A percentile compares a stretch with the other conserved stretches of the same genome.
phyloP scores from a whole-genome alignment of 2,797 vertebrate species.

The Epinephelus coioides region DNA sequence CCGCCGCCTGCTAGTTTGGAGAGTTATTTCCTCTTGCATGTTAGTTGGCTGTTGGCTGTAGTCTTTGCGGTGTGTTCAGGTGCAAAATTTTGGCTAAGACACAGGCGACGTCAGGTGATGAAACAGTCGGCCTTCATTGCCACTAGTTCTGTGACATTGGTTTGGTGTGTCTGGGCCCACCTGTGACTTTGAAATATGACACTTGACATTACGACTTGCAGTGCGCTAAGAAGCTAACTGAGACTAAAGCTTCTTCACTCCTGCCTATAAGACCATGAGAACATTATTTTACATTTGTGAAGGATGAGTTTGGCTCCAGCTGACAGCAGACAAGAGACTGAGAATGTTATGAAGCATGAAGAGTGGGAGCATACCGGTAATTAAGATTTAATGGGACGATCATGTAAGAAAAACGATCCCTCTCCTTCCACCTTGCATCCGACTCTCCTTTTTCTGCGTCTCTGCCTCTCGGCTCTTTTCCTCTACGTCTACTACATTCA shows the following conservation, averaged over 20 bases:
- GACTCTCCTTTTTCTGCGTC: conserved; percentile 62
- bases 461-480: conserved; percentile 55
- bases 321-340: conserved; percentile 67
- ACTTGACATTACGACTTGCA: conserved; percentile 66
- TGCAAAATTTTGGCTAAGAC: too few species aligned
- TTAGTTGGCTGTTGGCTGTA: too few species aligned
- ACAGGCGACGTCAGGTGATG: too few species aligned
- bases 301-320: conserved; percentile 70
- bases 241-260: conserved; percentile 76
- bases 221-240: conserved; percentile 76
- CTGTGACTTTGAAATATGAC: conserved; percentile 67
- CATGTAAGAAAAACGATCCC: conserved; percentile 51
- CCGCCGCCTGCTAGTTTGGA: too few species aligned
- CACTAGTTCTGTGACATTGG: too few species aligned
- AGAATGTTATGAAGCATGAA: conserved; percentile 63
- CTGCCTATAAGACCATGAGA: conserved; percentile 70
- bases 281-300: conserved; percentile 78
- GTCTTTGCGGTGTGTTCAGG: too few species aligned
- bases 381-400: conserved; percentile 66
- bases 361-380: conserved; percentile 60
- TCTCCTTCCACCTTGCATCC: conserved; percentile 49
- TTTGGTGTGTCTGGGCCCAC: conserved; percentile 15
- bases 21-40: too few species aligned
- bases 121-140: too few species aligned
- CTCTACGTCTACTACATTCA: conserved; percentile 73